Evolutionary conservation across 2,888 invertebrate species (phyloP), one percentile per base, ranked within the genome.

Genomic region (Diabrotica balteata): DNA sequence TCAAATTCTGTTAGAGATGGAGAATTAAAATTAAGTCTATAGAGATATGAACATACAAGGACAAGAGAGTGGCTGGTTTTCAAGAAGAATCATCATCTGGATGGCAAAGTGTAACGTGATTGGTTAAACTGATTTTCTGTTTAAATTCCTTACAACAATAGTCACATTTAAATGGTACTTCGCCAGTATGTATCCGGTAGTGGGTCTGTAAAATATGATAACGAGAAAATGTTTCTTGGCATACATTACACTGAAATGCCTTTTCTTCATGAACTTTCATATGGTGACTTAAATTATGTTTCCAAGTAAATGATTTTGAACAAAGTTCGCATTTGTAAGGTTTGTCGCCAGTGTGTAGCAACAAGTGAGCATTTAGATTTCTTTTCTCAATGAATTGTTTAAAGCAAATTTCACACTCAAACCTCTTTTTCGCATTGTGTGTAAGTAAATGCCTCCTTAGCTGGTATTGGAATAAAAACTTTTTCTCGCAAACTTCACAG

Each of bases 201-300:
- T 59, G 58, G 46, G 45, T 59, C 46, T 59, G 58, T 7, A 60
- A 42, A 50, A 49, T 60, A 11, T 50, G 44, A 51, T 60, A 44
- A 8, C 51, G 49, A 7, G 51, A 51, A 60, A 60, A 60, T n/a
- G 43, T 60, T 51, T 60, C 51, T 11, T 51, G 17, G 8, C 60
- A 60, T 11, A 44, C 9, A 60, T 60, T 43, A 51, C 60, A 60
- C 32, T 60, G 50, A 22, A 51, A 50, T n/a, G 60, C 51, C 0
- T 60, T 50, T 50, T 60, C 60, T 60, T 51, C 59, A n/a, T 59
- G 59, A 9, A 50, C 32, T 11, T 17, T 50, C 51, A 60, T 32
- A 49, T 60, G 60, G 7, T 43, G 22, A 45, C 43, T 60, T 3
- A 59, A 49, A 22, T 59, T 59, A 9, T 59, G 59, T 17, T 49